These are phyloP conservation scores for Lasioglossum malachurum DNA, from an alignment of 2,888 invertebrate genomes.

Conservation along the genomic window DNA sequence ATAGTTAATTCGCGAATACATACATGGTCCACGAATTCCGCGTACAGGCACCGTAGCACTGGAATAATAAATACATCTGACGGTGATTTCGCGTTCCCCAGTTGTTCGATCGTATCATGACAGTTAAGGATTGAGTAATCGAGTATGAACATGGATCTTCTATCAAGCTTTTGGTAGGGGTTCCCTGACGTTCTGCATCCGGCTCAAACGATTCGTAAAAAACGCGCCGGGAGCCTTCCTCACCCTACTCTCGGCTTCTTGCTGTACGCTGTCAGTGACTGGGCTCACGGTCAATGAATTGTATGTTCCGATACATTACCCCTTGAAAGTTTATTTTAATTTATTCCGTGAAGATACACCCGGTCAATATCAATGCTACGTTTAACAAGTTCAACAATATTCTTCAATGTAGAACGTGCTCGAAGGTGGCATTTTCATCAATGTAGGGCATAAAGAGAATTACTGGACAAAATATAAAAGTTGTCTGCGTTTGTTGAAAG, in stretches of 20 bases:
- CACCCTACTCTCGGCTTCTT: constrained; percentile 13
- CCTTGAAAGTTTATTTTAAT: not conserved
- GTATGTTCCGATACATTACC: constrained; percentile 24
- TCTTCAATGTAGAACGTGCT: not conserved
- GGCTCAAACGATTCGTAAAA: constrained; percentile 41
- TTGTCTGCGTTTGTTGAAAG: not conserved
- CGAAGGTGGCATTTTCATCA: not conserved
- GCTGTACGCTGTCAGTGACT: constrained; percentile 22
- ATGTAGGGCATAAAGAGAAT: not conserved
- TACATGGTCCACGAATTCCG: not conserved
- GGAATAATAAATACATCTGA: not conserved
- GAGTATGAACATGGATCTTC: constrained; percentile 11
- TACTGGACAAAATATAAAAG: not conserved
- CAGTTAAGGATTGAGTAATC: not conserved
- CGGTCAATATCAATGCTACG: not conserved
- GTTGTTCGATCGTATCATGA: not conserved
- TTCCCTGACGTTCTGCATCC: constrained; percentile 27
- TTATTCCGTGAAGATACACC: not conserved
- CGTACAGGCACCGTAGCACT: not conserved
- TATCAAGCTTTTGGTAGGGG: constrained; percentile 10
- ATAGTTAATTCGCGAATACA: not conserved
- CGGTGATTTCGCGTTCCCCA: not conserved
- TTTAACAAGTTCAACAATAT: not conserved
- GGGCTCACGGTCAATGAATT: constrained; percentile 11
- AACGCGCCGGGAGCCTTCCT: constrained; percentile 17